A percentile compares a stretch with the other conserved stretches of the same genome.
Conservation (phyloP, 2,888 invertebrate species). For the Boloria euphrosyne region DNA sequence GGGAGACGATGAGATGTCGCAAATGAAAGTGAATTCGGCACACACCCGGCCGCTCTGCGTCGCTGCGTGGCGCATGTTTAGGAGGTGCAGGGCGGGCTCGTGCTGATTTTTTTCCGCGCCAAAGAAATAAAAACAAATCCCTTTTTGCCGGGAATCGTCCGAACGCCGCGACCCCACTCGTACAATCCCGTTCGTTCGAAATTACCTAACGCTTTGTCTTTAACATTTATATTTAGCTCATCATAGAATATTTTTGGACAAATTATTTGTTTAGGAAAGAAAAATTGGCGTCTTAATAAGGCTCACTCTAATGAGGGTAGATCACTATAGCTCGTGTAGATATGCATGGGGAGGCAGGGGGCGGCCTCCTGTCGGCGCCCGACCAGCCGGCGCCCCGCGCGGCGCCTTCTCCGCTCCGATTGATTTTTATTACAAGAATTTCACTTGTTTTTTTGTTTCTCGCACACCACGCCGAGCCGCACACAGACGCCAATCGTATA, state of each 20-base stretch:
- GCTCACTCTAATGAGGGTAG: conserved; percentile 54
- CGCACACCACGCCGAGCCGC: conserved; percentile 72
- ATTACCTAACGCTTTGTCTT: background rate
- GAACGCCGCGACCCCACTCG: conserved; percentile 47
- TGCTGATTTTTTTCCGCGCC: conserved; percentile 78
- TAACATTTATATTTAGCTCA: conserved; percentile 3
- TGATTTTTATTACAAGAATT: conserved; percentile 84
- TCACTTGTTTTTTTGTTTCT: conserved; percentile 77
- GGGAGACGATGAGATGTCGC: conserved; percentile 79
- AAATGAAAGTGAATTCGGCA: conserved; percentile 83
- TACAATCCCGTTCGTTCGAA: background rate
- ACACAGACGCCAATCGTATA: conserved; percentile 76
- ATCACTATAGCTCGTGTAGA: conserved; percentile 63
- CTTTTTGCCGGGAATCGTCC: conserved; percentile 74
- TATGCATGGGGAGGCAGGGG: conserved; percentile 56
- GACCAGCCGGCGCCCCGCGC: conserved; percentile 76
- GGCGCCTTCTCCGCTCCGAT: conserved; percentile 81
- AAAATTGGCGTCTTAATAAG: conserved; percentile 4
- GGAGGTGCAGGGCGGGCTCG: conserved; percentile 82
- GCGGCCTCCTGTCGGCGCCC: conserved; percentile 54
- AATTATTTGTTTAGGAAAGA: conserved; percentile 13
- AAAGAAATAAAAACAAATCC: conserved; percentile 82
- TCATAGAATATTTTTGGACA: background rate
- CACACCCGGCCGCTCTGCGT: conserved; percentile 78
- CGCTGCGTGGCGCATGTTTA: conserved; percentile 83